phyloP scores from a whole-genome alignment of 2,113 vertebrate genomes.

The Antechinus flavipes region DNA sequence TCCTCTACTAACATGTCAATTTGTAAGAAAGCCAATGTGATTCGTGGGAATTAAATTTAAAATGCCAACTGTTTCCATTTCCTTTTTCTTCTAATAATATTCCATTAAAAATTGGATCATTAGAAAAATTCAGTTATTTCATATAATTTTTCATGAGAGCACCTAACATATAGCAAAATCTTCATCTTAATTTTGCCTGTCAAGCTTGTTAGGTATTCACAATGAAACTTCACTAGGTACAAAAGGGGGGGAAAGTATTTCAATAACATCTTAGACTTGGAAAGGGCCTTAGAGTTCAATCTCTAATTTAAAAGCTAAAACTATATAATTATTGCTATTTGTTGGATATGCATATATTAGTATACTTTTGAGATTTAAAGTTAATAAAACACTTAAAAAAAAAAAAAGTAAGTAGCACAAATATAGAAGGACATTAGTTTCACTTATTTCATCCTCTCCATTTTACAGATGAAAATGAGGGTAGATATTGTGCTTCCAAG shows the following conservation, averaged over 20 bases:
- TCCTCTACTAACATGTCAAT: constrained; percentile 38
- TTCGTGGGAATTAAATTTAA: constrained; percentile 62
- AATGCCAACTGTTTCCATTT: neutral
- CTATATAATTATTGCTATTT: neutral
- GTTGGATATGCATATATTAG: neutral
- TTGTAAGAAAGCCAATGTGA: constrained; percentile 60
- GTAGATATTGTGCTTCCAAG: neutral
- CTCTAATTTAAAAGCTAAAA: neutral
- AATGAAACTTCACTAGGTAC: neutral
- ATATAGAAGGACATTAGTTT: neutral
- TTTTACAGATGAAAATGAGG: neutral
- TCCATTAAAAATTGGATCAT: constrained; percentile 53
- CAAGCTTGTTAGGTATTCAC: neutral
- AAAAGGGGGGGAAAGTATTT: neutral
- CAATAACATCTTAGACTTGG: neutral
- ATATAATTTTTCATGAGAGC: constrained; percentile 33
- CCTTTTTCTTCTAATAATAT: constrained; percentile 57
- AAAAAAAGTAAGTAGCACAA: neutral
- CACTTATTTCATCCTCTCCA: neutral
- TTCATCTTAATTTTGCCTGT: neutral
- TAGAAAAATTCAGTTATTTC: constrained; percentile 40
- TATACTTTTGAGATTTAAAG: neutral
- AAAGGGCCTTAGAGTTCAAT: neutral
- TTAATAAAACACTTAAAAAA: neutral
- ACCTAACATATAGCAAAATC: neutral